Base-by-base conservation (phyloP, 2,888 invertebrate species). In the Scelioninae gen. 1 region DNA sequence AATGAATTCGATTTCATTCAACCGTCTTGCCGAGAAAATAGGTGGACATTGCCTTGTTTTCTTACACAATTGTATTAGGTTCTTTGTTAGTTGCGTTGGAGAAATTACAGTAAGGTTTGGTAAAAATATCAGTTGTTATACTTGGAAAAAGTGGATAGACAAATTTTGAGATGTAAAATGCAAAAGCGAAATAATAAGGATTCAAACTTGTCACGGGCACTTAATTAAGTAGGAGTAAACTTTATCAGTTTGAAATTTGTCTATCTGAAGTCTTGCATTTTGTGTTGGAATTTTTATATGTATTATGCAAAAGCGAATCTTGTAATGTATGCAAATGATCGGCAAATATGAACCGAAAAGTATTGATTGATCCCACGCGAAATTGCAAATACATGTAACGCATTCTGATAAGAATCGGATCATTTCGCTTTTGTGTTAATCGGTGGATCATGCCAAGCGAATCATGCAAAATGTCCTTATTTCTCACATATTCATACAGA, bases 381-480 rank as follows among this genome's bases (percentile, higher is more conserved):
- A n/a, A n/a, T n/a, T n/a, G n/a, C n/a, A n/a, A 0, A 43, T 43
- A 16, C 8, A 60, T 60, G 23, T 43, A 53, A 34, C 11, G 2
- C 13, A 63, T 16, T 29, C 11, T 8, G 43, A n/a, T 23, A 43
- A 43, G 53, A 31, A 49, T 65, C 51, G 15, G 47, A 51, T 31
- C 13, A 51, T 34, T 65, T 38, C 65, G 32, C 55, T 23, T 77
- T 43, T 74, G 16, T 23, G 15, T 34, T 58, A 5, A 31, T 29
- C 43, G 66, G 65, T 75, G 62, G 38, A 75, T 65, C 85, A 76
- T 87, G 87, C 86, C 82, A 84, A 84, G 83, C 84, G 45, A 83
- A 79, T 83, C 13, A 86, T 86, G 86, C 87, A 84, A 76, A 85
- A n/a, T n/a, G n/a, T n/a, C n/a, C n/a, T n/a, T n/a, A n/a, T n/a